These are phyloP conservation scores for Drosophila prosaltans DNA, from an alignment of 1,140 invertebrate genomes.

Conservation along the genomic window DNA sequence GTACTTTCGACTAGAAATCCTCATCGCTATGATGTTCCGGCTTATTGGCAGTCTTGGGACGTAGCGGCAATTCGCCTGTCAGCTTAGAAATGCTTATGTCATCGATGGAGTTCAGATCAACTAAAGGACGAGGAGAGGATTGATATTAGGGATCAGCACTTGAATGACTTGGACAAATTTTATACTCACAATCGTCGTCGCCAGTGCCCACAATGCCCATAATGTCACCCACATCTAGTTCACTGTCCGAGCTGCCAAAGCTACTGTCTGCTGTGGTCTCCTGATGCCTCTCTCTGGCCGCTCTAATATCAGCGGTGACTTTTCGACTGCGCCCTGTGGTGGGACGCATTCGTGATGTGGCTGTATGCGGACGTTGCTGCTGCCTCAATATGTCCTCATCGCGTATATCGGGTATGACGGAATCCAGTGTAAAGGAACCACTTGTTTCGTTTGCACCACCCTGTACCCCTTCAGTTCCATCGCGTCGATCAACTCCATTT, in stretches of 20 bases:
- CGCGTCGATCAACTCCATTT: slow-evolving; percentile 34
- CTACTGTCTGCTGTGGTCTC: slow-evolving; percentile 68
- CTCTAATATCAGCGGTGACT: slow-evolving; percentile 10
- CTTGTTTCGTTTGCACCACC: neutral
- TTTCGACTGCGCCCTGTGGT: slow-evolving; percentile 72
- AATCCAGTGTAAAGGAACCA: slow-evolving; percentile 56
- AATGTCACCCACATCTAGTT: slow-evolving; percentile 74
- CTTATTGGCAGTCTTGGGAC: slow-evolving; percentile 74
- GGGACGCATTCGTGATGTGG: slow-evolving; percentile 71
- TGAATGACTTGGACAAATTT: neutral
- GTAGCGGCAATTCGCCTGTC: slow-evolving; percentile 68
- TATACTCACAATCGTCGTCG: slow-evolving; percentile 74
- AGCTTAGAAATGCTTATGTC: slow-evolving; percentile 81
- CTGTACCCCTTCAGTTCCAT: slow-evolving; percentile 22
- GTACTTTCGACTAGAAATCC: slow-evolving; percentile 62
- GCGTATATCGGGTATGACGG: slow-evolving; percentile 72
- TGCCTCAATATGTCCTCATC: slow-evolving; percentile 70
- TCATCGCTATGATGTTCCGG: slow-evolving; percentile 79
- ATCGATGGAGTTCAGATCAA: slow-evolving; percentile 79
- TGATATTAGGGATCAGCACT: neutral
- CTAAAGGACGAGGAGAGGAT: slow-evolving; percentile 32
- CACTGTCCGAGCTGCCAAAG: slow-evolving; percentile 79
- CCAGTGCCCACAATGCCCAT: slow-evolving; percentile 54
- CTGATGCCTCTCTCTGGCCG: slow-evolving; percentile 1
- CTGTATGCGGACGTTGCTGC: slow-evolving; percentile 59